Base-by-base conservation (phyloP, 2,113 vertebrate genomes). In the Vulpes lagopus region DNA sequence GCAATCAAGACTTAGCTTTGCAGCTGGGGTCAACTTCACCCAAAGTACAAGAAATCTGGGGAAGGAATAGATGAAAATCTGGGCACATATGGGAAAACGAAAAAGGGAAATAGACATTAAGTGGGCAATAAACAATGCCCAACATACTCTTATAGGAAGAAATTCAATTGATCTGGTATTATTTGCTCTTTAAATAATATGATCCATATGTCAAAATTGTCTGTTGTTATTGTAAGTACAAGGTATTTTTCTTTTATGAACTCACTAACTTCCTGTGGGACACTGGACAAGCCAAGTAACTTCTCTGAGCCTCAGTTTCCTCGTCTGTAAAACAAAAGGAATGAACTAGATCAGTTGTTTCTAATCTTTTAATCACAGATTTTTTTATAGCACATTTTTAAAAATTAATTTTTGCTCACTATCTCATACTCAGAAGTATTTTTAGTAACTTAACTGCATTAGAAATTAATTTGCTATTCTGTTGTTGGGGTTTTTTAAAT, bases 261-360 rank as follows among this genome's bases (percentile, higher is more conserved):
- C 81, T 97, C 95, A 95, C 76, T 97, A 96, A 92, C 91, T 90
- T 96, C 69, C 89, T 97, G 67, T 60, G 86, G 95, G 71, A 84
- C 76, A 95, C 95, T 97, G 85, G 94, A 88, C 49, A 97, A 94
- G 91, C 83, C 95, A 95, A 95, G 95, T 35, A 84, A 97, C 85
- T 96, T 92, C 93, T 95, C 92, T 92, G 95, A 97, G 83, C 51
- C 96, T 97, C 92, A 95, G 90, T 94, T 92, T 92, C 76, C 87
- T 97, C 12, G 4, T 92, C 94, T 97, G 89, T 94, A 95, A 96
- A 97, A 95, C 82, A 96, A 96, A 97, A 95, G 38, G 80, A 67
- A 60, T 93, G 60, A 71, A 79, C 89, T 94, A 91, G 22, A 81
- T 95, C 93, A 94, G 95, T 81, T 96, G 80, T 89, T 95, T 94